Evolutionary conservation across 2,797 vertebrate species (phyloP).

Genomic region (Pempheris klunzingeri): DNA sequence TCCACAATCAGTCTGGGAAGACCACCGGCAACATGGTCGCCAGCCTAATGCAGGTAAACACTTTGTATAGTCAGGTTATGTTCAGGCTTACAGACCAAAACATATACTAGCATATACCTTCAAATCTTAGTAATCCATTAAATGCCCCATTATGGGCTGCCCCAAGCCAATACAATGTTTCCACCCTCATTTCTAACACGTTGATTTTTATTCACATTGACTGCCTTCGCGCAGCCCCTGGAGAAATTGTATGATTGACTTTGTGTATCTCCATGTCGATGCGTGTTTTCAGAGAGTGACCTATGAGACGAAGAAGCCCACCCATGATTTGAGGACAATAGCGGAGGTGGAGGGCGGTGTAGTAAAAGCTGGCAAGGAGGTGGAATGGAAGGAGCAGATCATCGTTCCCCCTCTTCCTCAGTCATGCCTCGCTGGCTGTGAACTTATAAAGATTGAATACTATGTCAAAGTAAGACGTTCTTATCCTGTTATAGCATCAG

Average conservation of each 20-base stretch:
- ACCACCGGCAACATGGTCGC: slow-evolving; percentile 90
- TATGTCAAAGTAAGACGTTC: slow-evolving; percentile 89
- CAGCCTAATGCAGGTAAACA: slow-evolving; percentile 92
- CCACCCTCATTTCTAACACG: background rate
- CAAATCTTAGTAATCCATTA: background rate
- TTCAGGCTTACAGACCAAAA: background rate
- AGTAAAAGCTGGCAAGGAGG: slow-evolving; percentile 90
- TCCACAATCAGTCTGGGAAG: slow-evolving; percentile 94
- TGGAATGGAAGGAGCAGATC: slow-evolving; percentile 95
- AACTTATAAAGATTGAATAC: slow-evolving; percentile 94
- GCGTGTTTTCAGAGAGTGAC: slow-evolving; percentile 90
- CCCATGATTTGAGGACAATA: slow-evolving; percentile 88
- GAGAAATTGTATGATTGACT: background rate
- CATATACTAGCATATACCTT: background rate
- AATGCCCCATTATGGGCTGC: background rate
- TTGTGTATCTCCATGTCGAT: background rate
- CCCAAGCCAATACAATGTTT: background rate
- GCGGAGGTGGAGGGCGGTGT: slow-evolving; percentile 91
- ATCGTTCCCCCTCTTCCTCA: slow-evolving; percentile 94
- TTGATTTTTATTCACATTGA: background rate
- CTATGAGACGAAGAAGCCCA: slow-evolving; percentile 92
- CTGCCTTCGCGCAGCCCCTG: no score
- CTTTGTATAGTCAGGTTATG: background rate
- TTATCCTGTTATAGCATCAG: background rate
- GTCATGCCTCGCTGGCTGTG: slow-evolving; percentile 91